These are phyloP conservation scores for Zaprionus africanus DNA, from an alignment of 1,140 invertebrate genomes.

Conservation along the genomic window DNA sequence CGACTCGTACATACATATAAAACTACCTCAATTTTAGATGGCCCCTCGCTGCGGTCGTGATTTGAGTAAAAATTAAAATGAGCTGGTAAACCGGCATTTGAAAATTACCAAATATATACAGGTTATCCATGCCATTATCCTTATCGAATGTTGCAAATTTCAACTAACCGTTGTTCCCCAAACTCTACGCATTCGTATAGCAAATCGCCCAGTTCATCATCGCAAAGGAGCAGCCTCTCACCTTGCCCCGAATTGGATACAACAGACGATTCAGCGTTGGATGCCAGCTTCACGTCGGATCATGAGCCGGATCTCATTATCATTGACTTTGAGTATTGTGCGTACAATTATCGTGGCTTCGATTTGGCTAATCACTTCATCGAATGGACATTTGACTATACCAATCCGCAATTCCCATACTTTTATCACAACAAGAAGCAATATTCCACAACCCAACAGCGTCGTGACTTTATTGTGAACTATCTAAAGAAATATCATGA, in stretches of 20 bases:
- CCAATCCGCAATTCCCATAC: conserved; percentile 90
- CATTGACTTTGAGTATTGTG: conserved; percentile 97
- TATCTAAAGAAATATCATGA: conserved; percentile 73
- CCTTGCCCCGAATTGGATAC: conserved; percentile 66
- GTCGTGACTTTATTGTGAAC: conserved; percentile 84
- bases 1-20: conserved; percentile 47
- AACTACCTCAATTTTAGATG: conserved; percentile 72
- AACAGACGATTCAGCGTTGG: conserved; percentile 71
- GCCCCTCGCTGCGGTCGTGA: conserved; percentile 62
- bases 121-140: conserved; percentile 58
- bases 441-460: conserved; percentile 91
- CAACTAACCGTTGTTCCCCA: conserved; percentile 17
- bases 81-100: conserved; percentile 50
- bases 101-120: conserved; percentile 59
- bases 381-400: conserved; percentile 98
- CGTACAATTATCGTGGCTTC: conserved; percentile 96
- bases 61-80: conserved; percentile 52
- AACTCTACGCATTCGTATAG: conserved; percentile 30
- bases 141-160: not conserved
- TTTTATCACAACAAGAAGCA: conserved; percentile 89
- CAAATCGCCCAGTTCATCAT: conserved; percentile 45
- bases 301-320: conserved; percentile 89
- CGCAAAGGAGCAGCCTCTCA: conserved; percentile 28
- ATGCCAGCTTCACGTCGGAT: conserved; percentile 71
- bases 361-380: conserved; percentile 98